Conservation (phyloP, 2,888 invertebrate genomes). For the Leptinotarsa tumamoca region DNA sequence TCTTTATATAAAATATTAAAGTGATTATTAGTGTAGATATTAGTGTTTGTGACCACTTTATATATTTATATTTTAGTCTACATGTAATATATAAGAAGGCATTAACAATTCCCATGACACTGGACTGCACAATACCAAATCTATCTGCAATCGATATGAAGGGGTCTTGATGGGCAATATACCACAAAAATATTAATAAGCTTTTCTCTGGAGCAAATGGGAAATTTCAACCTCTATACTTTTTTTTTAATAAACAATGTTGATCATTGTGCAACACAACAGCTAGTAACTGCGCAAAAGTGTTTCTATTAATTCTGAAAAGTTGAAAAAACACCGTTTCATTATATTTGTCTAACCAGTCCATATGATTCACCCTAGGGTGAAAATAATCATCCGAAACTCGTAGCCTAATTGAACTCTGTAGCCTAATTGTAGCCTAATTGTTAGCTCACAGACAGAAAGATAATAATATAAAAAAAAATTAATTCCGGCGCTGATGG, state of each 20-base stretch:
- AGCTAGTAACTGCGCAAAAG: constrained; percentile 23
- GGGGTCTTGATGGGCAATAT: constrained; percentile 10
- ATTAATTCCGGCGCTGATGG: no score
- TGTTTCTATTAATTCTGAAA: constrained; percentile 26
- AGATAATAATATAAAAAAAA: no score
- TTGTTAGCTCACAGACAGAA: no score
- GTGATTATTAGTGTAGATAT: not conserved
- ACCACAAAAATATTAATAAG: constrained; percentile 27
- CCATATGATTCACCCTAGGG: constrained; percentile 2
- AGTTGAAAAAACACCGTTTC: constrained; percentile 20
- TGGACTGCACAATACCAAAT: not conserved
- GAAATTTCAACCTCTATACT: constrained; percentile 32
- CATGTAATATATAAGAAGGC: constrained; percentile 29
- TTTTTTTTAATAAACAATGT: constrained; percentile 26
- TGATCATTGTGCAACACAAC: constrained; percentile 28
- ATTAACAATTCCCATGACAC: constrained; percentile 22
- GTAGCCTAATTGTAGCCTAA: no score
- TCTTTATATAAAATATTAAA: not conserved
- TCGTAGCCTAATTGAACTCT: constrained; percentile 5
- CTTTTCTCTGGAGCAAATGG: constrained; percentile 26
- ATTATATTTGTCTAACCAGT: constrained; percentile 6
- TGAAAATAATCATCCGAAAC: constrained; percentile 8
- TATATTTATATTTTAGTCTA: constrained; percentile 34
- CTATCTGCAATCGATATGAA: constrained; percentile 9
- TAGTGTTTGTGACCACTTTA: constrained; percentile 40